Evolutionary conservation across 2,888 invertebrate species (phyloP).

Genomic region (Harpalus rubripes): DNA sequence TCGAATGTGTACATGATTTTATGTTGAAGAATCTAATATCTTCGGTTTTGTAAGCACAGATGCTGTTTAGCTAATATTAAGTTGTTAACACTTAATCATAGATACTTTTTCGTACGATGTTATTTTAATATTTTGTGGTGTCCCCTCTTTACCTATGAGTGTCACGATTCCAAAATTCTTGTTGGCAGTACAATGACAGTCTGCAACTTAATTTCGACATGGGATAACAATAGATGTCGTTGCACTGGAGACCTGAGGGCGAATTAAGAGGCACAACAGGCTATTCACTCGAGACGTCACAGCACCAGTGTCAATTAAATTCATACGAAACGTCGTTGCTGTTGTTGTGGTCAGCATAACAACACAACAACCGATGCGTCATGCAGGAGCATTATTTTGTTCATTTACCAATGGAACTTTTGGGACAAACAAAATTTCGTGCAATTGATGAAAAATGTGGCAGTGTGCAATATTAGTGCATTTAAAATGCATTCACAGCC

Average conservation of each 20-base stretch:
- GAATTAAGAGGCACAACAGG: constrained; percentile 45
- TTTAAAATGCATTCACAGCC: not conserved
- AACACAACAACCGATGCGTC: not conserved
- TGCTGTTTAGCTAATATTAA: too few relatives aligned
- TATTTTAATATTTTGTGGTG: not conserved
- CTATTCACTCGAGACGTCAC: not conserved
- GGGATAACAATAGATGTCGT: constrained; percentile 37
- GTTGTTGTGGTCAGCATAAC: constrained; percentile 38
- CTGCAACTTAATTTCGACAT: constrained; percentile 46
- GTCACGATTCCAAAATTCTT: not conserved
- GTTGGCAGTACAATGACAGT: not conserved
- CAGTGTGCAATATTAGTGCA: too few relatives aligned
- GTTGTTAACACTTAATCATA: too few relatives aligned
- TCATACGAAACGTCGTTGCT: constrained; percentile 29
- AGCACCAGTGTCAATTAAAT: constrained; percentile 28
- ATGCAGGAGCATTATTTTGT: not conserved
- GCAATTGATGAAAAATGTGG: not conserved
- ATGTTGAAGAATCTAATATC: too few relatives aligned
- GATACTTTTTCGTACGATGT: too few relatives aligned
- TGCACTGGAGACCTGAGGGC: constrained; percentile 13
- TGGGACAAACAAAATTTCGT: not conserved
- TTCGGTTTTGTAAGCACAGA: too few relatives aligned
- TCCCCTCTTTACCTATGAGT: not conserved
- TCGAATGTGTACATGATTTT: too few relatives aligned
- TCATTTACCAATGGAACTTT: not conserved